Base-by-base conservation (phyloP, 2,113 vertebrate genomes). In the Recurvirostra avosetta region DNA sequence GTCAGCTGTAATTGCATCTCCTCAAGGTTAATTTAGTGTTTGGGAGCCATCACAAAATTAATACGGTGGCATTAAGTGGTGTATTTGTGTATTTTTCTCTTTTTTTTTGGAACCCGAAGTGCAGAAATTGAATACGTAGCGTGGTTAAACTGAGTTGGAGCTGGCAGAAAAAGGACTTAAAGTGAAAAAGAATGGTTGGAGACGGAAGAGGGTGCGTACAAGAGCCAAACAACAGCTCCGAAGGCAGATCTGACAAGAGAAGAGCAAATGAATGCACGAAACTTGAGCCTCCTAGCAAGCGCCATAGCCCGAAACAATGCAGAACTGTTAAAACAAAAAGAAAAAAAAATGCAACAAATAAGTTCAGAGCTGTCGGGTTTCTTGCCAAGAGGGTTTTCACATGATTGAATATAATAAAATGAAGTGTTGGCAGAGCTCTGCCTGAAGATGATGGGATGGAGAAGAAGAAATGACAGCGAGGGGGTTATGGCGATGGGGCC, bases 111-210 rank as follows among this genome's bases (percentile, higher is more conserved):
- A 52, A 41, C 25, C 7, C 7, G 0, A 86, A 68, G 71, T n/a
- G 30, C 30, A 71, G 82, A 58, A 88, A 65, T 26, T 47, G 68
- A 84, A 83, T 40, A 41, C 0, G 1, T 56, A 32, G 56, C 27
- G 12, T 18, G 63, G 67, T 55, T 55, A 75, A 88, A 83, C 40
- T 2, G 0, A 77, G 27, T 18, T 27, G 29, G 49, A 82, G 59
- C 77, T 90, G 81, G 90, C 86, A 63, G 72, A 19, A n/a, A n/a
- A 73, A 11, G 47, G 38, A 47, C 18, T 67, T 68, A 25, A 90
- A 95, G 82, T 77, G 86, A 47, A 86, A 86, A 86, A 95, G 94
- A 83, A 86, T 92, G 86, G 82, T 53, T 95, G 90, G 90, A 90
- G 82, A 45, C 2, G 34, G 90, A 56, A 67, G 76, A 82, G 72